Percentiles rank a stretch among this genome's conserved stretches.
phyloP scores from a whole-genome alignment of 2,797 vertebrate genomes.

The Platalea minor region DNA sequence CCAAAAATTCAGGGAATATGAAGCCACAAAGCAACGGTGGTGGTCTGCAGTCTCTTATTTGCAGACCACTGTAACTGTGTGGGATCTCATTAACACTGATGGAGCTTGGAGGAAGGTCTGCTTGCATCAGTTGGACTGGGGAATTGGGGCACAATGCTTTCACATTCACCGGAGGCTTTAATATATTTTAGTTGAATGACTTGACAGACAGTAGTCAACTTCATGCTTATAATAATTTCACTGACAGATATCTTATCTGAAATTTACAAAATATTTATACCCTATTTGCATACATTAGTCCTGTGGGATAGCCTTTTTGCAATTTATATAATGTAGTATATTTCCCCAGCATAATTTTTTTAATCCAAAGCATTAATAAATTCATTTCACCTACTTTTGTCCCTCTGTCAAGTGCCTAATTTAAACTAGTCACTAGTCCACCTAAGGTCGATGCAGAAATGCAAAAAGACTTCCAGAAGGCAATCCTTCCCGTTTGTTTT shows the following conservation, averaged over 20 bases:
- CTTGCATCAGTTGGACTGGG: neutral
- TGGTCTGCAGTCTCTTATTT: neutral
- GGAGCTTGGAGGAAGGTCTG: neutral
- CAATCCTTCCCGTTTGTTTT: no score
- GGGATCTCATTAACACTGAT: neutral
- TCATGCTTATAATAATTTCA: neutral
- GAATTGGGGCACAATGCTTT: neutral
- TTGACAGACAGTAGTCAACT: neutral
- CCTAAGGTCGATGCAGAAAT: neutral
- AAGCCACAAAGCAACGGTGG: neutral
- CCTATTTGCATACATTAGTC: neutral
- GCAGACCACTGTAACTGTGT: neutral
- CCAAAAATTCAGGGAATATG: neutral
- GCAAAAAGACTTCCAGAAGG: neutral
- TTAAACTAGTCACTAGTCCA: neutral
- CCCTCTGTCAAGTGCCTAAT: neutral
- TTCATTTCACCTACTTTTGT: neutral
- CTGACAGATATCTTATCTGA: neutral
- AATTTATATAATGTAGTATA: neutral
- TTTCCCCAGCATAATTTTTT: neutral
- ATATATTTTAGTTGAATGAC: neutral
- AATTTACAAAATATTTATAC: neutral
- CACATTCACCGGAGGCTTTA: neutral
- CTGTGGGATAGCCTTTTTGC: neutral
- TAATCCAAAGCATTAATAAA: neutral